Percentiles rank a stretch among this genome's conserved stretches.
Conservation (phyloP, 2,113 vertebrate species). For the Myxocyprinus asiaticus region DNA sequence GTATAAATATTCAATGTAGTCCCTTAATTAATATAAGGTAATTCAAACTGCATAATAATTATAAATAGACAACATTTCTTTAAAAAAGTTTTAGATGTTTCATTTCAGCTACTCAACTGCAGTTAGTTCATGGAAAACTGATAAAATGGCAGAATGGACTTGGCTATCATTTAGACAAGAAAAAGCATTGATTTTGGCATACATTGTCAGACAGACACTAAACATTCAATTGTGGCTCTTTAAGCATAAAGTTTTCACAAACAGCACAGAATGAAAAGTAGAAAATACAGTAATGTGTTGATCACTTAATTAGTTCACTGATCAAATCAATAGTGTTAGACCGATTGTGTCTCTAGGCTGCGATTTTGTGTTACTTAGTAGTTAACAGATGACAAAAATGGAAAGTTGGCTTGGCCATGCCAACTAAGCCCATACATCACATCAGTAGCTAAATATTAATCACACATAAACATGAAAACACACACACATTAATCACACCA, state of each 20-base stretch:
- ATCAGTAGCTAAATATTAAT: slow-evolving; percentile 11
- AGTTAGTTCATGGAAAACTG: not conserved
- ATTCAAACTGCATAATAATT: no score
- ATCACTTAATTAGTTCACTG: not conserved
- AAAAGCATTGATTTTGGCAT: not conserved
- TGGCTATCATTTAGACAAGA: not conserved
- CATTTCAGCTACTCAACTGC: no score
- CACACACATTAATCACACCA: not conserved
- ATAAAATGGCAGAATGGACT: not conserved
- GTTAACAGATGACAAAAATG: not conserved
- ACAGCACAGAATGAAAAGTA: not conserved
- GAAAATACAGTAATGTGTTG: not conserved
- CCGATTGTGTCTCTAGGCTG: no score
- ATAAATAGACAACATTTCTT: no score
- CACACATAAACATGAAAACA: not conserved
- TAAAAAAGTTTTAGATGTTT: no score
- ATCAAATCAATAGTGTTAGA: no score
- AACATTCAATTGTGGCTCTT: not conserved
- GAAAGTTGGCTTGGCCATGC: not conserved
- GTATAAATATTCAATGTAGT: no score
- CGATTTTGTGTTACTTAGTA: no score
- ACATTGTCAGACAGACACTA: not conserved
- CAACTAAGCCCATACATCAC: not conserved
- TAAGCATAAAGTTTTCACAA: not conserved
- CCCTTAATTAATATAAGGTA: no score